Conservation (phyloP, 2,797 vertebrate species). For the Propithecus deckenii region DNA sequence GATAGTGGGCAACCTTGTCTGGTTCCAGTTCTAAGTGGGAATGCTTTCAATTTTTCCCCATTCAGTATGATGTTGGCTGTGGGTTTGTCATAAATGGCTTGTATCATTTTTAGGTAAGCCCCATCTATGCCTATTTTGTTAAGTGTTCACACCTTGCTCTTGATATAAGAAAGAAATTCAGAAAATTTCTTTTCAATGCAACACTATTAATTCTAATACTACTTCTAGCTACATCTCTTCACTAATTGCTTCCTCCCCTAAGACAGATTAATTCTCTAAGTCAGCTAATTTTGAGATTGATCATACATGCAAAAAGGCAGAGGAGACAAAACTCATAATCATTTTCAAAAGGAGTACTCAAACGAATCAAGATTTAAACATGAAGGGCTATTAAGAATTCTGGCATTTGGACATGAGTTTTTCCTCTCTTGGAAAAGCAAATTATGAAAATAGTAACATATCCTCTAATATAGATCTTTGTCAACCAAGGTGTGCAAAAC, state of each 20-base stretch:
- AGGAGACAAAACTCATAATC: not conserved
- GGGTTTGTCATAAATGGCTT: too few species aligned
- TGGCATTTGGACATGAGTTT: not conserved
- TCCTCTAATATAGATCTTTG: not conserved
- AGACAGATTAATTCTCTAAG: not conserved
- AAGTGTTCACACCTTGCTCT: not conserved
- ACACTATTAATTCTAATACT: not conserved
- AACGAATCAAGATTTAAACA: not conserved
- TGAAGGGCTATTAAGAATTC: not conserved
- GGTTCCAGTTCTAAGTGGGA: too few species aligned
- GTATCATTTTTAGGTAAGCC: too few species aligned
- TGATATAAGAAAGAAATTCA: not conserved
- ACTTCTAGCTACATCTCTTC: not conserved
- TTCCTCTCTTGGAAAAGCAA: not conserved
- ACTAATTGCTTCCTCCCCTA: not conserved
- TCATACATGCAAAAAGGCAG: not conserved
- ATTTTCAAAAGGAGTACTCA: not conserved
- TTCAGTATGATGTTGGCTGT: too few species aligned
- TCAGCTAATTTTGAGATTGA: not conserved
- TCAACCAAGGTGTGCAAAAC: not conserved
- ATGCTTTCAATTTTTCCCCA: too few species aligned
- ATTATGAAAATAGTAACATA: not conserved
- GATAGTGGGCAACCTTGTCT: too few species aligned
- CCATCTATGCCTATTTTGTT: too few species aligned
- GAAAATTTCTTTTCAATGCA: not conserved